These are phyloP conservation scores for Bombyx mandarina DNA, from an alignment of 1,140 invertebrate genomes.

Conservation along the genomic window DNA sequence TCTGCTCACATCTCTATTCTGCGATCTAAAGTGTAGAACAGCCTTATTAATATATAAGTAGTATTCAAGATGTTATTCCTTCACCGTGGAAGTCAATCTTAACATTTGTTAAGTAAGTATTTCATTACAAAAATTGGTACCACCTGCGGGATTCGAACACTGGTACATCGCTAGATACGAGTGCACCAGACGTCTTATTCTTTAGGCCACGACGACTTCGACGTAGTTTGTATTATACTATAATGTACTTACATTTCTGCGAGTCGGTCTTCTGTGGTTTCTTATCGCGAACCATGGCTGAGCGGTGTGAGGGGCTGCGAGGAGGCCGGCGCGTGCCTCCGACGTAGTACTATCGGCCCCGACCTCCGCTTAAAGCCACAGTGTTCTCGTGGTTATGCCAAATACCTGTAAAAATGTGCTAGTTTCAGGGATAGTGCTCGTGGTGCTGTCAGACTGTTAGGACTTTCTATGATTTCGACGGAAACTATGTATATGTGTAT, in stretches of 20 bases:
- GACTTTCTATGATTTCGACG: background rate
- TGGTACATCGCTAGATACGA: no score
- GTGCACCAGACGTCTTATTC: no score
- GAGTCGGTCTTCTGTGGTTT: slow-evolving; percentile 59
- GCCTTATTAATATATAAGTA: no score
- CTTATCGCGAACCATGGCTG: slow-evolving; percentile 63
- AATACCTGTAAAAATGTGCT: slow-evolving; percentile 42
- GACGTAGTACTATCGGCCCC: slow-evolving; percentile 60
- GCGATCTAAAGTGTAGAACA: no score
- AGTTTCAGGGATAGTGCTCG: background rate
- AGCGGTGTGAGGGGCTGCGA: slow-evolving; percentile 22
- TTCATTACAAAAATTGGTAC: no score
- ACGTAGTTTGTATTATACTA: background rate
- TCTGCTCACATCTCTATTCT: no score
- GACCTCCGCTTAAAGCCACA: slow-evolving; percentile 48
- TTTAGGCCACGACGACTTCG: no score
- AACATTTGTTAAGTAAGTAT: no score
- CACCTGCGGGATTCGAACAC: no score
- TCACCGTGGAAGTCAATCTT: no score
- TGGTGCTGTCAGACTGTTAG: background rate
- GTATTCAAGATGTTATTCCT: no score
- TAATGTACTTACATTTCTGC: slow-evolving; percentile 55
- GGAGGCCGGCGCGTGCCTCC: slow-evolving; percentile 29
- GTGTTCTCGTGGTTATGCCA: slow-evolving; percentile 48
- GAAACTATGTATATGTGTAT: no score